A percentile compares a stretch with the other conserved stretches of the same genome.
These are phyloP conservation scores for Phoenicopterus ruber DNA, from an alignment of 2,113 vertebrate species.

Conservation along the genomic window DNA sequence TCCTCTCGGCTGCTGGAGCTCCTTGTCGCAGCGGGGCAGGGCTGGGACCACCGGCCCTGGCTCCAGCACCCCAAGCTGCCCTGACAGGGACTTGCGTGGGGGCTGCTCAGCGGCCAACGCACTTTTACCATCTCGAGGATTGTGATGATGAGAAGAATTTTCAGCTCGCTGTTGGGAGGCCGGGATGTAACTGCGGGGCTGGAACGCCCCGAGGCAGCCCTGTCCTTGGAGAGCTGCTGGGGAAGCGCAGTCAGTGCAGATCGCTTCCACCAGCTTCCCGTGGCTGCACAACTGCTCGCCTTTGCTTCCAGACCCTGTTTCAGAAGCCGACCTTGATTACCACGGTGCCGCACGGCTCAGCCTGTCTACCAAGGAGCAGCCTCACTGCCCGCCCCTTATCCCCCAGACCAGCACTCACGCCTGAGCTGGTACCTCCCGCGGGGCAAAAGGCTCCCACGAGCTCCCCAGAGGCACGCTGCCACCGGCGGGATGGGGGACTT, in stretches of 20 bases:
- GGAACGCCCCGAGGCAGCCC: neutral
- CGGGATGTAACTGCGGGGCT: neutral
- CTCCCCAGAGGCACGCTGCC: neutral
- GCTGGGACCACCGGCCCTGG: neutral
- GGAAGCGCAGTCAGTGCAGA: neutral
- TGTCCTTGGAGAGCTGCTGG: neutral
- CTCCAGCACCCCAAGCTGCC: neutral
- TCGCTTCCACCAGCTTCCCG: neutral
- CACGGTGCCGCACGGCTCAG: rapidly evolving
- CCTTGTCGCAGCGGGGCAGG: neutral
- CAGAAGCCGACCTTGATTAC: neutral
- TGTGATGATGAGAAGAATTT: neutral
- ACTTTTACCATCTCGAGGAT: neutral
- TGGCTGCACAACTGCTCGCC: neutral
- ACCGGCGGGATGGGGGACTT: neutral
- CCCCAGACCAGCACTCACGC: neutral
- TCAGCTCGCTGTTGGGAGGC: neutral
- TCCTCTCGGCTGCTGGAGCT: neutral
- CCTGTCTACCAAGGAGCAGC: neutral
- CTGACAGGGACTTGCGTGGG: neutral
- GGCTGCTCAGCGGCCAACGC: neutral
- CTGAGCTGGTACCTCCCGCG: neutral
- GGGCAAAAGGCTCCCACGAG: neutral
- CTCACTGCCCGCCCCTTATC: neutral
- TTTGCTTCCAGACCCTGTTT: neutral